Base-by-base conservation (phyloP, 2,113 vertebrate genomes). In the Epinephelus fuscoguttatus region DNA sequence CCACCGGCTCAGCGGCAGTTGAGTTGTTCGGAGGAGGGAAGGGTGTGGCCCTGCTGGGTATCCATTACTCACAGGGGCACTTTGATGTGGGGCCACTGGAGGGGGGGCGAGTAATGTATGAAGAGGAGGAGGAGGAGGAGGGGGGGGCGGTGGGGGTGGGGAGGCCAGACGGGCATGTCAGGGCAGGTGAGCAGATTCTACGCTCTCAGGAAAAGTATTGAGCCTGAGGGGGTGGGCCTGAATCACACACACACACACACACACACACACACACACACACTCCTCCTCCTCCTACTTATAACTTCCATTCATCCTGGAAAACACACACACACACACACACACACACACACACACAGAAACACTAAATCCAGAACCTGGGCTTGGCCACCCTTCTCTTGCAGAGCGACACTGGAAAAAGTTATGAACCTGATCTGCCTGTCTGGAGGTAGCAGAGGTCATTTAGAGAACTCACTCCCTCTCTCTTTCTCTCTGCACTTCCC, bases 71-170 rank as follows among this genome's bases (percentile, higher is more conserved):
- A 92, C 67, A 88, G 64, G 45, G 83, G 67, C 45, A 27, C 92
- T 95, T 95, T 95, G 94, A 96, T 94, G 94, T 92, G 80, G 89
- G 53, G 92, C 89, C 30, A 80, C 82, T 74, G 85, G 49, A 67
- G 75, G 64, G 40, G 75, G 71, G 70, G 53, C 12, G 9, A 33
- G 49, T 61, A 83, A 71, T 85, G 82, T 71, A 81, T 72, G 76
- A 74, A 64, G 53, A 21, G 27, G 19, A 2, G 50, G 18, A 7
- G 50, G 25, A 37, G 27, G 40, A 18, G n/a, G 33, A 67, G 19
- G 12, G 60, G 47, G 53, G 30, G 50, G 62, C 15, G 42, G 30
- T 59, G 77, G 64, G 15, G 14, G 23, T 63, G 40, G 53, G 59
- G 62, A 55, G 42, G 33, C 15, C 52, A 75, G 50, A 15, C 45